phyloP scores from a whole-genome alignment of 2,888 invertebrate genomes.

The Tanypteryx hageni region DNA sequence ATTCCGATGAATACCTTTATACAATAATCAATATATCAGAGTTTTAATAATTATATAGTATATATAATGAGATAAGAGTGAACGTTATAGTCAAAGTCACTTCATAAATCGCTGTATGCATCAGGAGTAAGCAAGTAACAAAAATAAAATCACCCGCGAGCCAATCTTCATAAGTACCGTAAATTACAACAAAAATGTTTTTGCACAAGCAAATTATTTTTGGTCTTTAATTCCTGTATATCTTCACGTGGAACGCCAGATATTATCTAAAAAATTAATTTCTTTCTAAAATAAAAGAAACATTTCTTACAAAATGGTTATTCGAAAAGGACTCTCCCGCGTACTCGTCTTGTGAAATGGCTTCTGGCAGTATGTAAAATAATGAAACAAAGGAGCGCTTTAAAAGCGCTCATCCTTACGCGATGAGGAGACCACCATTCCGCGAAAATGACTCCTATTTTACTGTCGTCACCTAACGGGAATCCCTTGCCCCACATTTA shows the following conservation, averaged over 20 bases:
- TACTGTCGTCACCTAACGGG: conserved; percentile 23
- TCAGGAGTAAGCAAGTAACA: no score
- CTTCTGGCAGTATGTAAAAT: not conserved
- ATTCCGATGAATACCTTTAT: no score
- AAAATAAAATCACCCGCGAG: no score
- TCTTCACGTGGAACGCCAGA: not conserved
- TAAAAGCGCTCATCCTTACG: not conserved
- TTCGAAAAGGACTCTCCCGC: not conserved
- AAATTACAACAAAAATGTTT: no score
- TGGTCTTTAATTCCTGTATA: not conserved
- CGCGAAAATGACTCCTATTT: not conserved
- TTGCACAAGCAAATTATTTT: no score
- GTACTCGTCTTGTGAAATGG: not conserved
- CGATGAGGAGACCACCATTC: not conserved
- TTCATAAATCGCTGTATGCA: no score
- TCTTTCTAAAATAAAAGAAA: not conserved
- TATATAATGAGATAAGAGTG: no score
- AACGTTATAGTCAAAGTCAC: no score
- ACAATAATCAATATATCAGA: no score
- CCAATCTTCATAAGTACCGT: no score
- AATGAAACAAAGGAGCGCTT: not conserved
- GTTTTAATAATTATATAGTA: no score
- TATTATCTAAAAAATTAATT: not conserved
- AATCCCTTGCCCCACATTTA: conserved; percentile 46
- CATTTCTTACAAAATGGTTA: not conserved